Evolutionary conservation across 2,797 vertebrate species (phyloP), one percentile per base, ranked within the genome.

Genomic region (Amblyraja radiata): DNA sequence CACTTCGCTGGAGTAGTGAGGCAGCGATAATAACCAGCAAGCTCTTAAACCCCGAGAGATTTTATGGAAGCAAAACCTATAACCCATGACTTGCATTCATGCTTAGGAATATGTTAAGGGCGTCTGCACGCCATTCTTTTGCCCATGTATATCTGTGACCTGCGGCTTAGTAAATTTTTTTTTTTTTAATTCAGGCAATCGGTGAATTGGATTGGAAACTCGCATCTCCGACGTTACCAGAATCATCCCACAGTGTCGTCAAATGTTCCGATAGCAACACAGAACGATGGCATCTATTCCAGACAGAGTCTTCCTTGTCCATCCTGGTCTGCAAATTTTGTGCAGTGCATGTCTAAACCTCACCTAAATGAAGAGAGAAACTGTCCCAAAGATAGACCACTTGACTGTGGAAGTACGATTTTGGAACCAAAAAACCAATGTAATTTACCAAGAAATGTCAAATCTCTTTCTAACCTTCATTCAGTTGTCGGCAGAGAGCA

Each of bases 181-280:
- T 39, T 91, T 80, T 23, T 39, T 7, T 36, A 36, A 76, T 46
- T 76, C 90, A 92, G 90, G n/a, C 36, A 92, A 23, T 92, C 90
- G 46, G 54, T 76, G 71, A 92, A 92, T 76, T 92, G 90, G 90
- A 92, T 92, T 74, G 90, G 84, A 88, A 88, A 88, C 4, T 32
- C 84, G 23, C n/a, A n/a, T 36, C 61, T 68, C 6, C n/a, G 16
- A 21, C 84, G 11, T 28, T 23, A 76, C 21, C 36, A 14, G 28
- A 46, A 54, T 54, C 90, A 28, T 58, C 71, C 90, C 13, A 71
- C 90, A 74, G 90, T 71, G 13, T 92, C 90, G 7, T 54, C 92
- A 36, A 92, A 92, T 74, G 71, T 92, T 92, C 90, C 90, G 76
- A 76, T 23, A n/a, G 46, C 5, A 14, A 39, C 90, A 92, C 90